A percentile compares a stretch with the other conserved stretches of the same genome.
phyloP scores from a whole-genome alignment of 2,113 vertebrate genomes.

The Phodopus roborovskii region DNA sequence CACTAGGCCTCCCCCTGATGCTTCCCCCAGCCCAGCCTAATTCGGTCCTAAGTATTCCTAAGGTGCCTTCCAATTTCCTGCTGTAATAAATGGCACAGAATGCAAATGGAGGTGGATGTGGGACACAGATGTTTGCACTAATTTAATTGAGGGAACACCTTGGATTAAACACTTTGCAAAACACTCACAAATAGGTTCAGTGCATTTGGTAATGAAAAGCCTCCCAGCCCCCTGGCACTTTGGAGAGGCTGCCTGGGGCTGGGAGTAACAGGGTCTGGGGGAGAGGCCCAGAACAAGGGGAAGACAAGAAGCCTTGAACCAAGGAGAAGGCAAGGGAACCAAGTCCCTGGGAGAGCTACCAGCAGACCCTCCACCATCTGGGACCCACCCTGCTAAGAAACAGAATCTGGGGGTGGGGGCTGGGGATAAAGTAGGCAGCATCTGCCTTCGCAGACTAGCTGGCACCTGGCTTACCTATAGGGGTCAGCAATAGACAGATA shows the following conservation, averaged over 20 bases:
- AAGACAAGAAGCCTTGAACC: neutral
- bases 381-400: neutral
- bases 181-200: slow-evolving; percentile 83
- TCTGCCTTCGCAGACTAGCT: slow-evolving; percentile 31
- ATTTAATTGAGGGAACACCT: slow-evolving; percentile 85
- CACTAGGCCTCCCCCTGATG: neutral
- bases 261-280: neutral
- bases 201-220: slow-evolving; percentile 82
- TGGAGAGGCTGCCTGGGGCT: slow-evolving; percentile 72
- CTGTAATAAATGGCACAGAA: slow-evolving; percentile 82
- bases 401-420: neutral
- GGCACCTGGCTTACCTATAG: slow-evolving; percentile 31
- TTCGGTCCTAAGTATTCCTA: slow-evolving; percentile 81
- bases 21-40: slow-evolving; percentile 70
- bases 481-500: slow-evolving; percentile 17
- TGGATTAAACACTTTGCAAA: slow-evolving; percentile 83
- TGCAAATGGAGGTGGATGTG: slow-evolving; percentile 83
- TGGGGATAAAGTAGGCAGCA: neutral
- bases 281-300: neutral
- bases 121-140: slow-evolving; percentile 84
- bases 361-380: slow-evolving; percentile 52
- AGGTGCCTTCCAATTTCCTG: slow-evolving; percentile 81
- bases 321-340: neutral
- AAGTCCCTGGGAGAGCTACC: neutral
- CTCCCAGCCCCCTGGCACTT: slow-evolving; percentile 78